Evolutionary conservation across 2,888 invertebrate species (phyloP).

Genomic region (Mimas tiliae): DNA sequence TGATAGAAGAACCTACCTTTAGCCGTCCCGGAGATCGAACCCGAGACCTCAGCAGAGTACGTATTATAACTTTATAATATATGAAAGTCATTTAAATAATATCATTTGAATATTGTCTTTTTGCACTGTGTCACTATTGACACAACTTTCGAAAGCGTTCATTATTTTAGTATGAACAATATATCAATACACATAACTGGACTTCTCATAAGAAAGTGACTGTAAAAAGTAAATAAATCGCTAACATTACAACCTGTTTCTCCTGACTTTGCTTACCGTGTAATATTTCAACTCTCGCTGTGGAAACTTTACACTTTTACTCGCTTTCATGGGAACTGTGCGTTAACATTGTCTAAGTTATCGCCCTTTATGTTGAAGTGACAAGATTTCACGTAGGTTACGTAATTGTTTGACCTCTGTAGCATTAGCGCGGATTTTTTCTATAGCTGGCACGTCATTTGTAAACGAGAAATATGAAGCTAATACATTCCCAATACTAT

Average conservation of each 20-base stretch:
- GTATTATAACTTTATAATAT: not conserved
- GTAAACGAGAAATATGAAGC: no score
- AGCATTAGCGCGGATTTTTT: not conserved
- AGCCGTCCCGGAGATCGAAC: no score
- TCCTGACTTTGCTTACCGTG: constrained; percentile 39
- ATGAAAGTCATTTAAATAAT: not conserved
- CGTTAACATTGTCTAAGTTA: constrained; percentile 46
- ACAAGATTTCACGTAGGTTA: not conserved
- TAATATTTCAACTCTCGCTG: constrained; percentile 59
- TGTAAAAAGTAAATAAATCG: constrained; percentile 28
- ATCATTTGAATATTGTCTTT: constrained; percentile 3
- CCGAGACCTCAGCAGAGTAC: no score
- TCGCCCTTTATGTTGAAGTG: constrained; percentile 19
- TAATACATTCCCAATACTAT: no score
- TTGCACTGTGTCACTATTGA: not conserved
- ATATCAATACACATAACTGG: constrained; percentile 10
- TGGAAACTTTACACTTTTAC: constrained; percentile 50
- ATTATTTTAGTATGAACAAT: constrained; percentile 10
- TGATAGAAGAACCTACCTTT: no score
- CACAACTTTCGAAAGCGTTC: constrained; percentile 3
- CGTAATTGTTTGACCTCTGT: not conserved
- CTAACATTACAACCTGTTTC: constrained; percentile 6
- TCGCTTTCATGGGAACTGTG: constrained; percentile 50
- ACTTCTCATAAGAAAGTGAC: constrained; percentile 34
- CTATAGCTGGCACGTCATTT: no score